phyloP scores from a whole-genome alignment of 2,113 vertebrate genomes.

The Oreotragus oreotragus region DNA sequence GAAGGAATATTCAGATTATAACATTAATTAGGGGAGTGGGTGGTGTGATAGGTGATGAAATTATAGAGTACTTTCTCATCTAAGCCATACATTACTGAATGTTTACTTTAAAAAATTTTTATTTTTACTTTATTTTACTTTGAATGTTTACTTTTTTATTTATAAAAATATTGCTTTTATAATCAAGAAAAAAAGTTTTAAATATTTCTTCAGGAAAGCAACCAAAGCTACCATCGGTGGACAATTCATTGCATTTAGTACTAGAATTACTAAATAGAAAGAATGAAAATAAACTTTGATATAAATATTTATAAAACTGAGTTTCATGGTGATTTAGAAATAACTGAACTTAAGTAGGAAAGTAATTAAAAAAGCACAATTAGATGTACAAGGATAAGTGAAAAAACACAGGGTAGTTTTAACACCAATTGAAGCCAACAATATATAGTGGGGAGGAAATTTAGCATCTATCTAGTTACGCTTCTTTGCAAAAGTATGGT shows the following conservation, averaged over 20 bases:
- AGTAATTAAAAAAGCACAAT: background rate
- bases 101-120: no score
- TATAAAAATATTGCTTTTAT: background rate
- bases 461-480: background rate
- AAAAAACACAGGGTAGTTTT: background rate
- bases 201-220: background rate
- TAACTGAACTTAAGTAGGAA: background rate
- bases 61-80: background rate
- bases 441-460: background rate
- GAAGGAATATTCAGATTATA: background rate
- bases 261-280: background rate
- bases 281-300: background rate
- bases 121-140: no score
- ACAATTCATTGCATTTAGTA: conserved; percentile 29
- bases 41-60: background rate
- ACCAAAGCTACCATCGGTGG: background rate
- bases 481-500: background rate
- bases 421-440: background rate
- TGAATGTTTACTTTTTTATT: background rate
- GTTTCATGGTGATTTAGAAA: background rate
- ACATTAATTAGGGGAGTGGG: background rate
- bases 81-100: background rate
- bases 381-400: background rate
- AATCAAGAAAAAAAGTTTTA: background rate
- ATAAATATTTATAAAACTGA: background rate